Evolutionary conservation across 92 coral and sea anemone genomes (phyloP).

Genomic region (Muricea muricata): DNA sequence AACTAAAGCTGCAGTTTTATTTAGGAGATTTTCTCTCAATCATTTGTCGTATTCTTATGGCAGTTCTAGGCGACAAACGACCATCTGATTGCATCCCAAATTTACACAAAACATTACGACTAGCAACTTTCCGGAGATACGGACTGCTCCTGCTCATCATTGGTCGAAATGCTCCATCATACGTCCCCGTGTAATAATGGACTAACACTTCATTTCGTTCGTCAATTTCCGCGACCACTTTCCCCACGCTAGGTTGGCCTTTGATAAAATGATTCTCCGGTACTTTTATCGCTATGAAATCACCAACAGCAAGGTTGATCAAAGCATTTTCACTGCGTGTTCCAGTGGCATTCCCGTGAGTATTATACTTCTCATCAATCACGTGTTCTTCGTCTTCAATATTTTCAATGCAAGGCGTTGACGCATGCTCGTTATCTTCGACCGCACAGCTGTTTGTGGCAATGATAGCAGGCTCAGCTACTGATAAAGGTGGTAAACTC

Average conservation of each 20-base stretch:
- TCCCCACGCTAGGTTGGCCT: slow-evolving; percentile 97
- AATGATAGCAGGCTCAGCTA: neutral
- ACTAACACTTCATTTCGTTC: slow-evolving; percentile 74
- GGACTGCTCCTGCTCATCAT: slow-evolving; percentile 99
- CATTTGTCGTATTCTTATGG: slow-evolving; percentile 72
- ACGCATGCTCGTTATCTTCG: slow-evolving; percentile 4
- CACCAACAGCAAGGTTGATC: slow-evolving; percentile 73
- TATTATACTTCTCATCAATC: neutral
- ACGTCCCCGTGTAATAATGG: slow-evolving; percentile 89
- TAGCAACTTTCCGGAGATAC: slow-evolving; percentile 85
- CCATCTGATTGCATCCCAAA: slow-evolving; percentile 79
- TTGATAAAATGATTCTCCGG: slow-evolving; percentile 87
- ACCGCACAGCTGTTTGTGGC: neutral
- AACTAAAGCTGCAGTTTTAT: too few relatives aligned
- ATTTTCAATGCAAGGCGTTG: neutral
- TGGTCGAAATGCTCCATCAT: slow-evolving; percentile 88
- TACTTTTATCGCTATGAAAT: slow-evolving; percentile 90
- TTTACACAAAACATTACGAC: slow-evolving; percentile 79
- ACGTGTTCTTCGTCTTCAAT: neutral
- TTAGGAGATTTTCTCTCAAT: too few relatives aligned
- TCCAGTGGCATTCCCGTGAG: neutral
- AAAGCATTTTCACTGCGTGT: neutral
- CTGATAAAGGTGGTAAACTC: neutral
- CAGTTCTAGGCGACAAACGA: slow-evolving; percentile 86
- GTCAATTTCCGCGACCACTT: slow-evolving; percentile 72